A percentile compares a stretch with the other conserved stretches of the same genome.
Conservation (phyloP, 2,797 vertebrate genomes). For the Leuciscus waleckii region DNA sequence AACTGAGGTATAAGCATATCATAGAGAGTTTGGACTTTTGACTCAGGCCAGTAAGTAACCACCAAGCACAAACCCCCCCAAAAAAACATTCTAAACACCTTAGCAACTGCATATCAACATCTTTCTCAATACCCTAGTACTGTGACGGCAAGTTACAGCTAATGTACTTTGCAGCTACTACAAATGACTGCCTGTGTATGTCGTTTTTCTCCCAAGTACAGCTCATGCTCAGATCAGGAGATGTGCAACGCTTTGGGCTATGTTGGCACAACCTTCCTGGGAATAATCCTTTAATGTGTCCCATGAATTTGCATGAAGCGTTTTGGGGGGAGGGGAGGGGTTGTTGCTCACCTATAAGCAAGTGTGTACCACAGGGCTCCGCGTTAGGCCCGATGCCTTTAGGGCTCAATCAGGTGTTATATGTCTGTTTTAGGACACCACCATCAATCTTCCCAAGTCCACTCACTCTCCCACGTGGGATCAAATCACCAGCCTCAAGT, state of each 20-base stretch:
- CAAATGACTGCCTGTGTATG: slow-evolving; percentile 74
- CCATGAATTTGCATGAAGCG: slow-evolving; percentile 76
- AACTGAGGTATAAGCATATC: neutral
- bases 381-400: slow-evolving; percentile 72
- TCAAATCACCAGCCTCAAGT: slow-evolving; percentile 72
- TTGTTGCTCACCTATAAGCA: slow-evolving; percentile 74
- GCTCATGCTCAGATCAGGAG: slow-evolving; percentile 77
- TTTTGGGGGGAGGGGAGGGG: slow-evolving; percentile 44
- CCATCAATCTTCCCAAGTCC: slow-evolving; percentile 79
- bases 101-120: neutral
- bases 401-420: slow-evolving; percentile 81
- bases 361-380: slow-evolving; percentile 64
- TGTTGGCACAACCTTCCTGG: slow-evolving; percentile 73
- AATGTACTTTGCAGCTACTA: slow-evolving; percentile 70
- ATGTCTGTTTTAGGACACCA: slow-evolving; percentile 77
- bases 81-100: neutral
- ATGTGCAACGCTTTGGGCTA: slow-evolving; percentile 73
- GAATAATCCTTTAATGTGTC: slow-evolving; percentile 79
- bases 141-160: slow-evolving; percentile 47
- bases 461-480: slow-evolving; percentile 67
- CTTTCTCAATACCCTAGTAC: neutral
- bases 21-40: neutral
- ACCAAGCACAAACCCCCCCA: neutral
- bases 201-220: slow-evolving; percentile 76
- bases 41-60: neutral